These are phyloP conservation scores for Drosophila auraria DNA, from an alignment of 1,140 invertebrate species.

Conservation along the genomic window DNA sequence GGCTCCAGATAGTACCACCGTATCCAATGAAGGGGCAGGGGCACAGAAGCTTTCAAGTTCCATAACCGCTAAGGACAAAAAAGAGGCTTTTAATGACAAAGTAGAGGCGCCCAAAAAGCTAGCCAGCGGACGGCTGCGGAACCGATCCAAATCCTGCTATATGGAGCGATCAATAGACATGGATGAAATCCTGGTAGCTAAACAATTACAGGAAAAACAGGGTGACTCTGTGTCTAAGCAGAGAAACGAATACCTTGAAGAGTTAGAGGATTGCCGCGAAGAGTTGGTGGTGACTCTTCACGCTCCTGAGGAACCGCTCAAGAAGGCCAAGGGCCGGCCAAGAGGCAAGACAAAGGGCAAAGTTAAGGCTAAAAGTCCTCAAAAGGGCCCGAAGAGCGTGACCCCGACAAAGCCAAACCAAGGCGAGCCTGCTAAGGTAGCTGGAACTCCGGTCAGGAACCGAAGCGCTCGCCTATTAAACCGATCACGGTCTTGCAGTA, in stretches of 20 bases:
- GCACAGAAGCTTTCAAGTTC: neutral
- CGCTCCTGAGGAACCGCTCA: neutral
- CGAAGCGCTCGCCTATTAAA: conserved; percentile 4
- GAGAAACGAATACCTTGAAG: neutral
- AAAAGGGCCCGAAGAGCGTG: neutral
- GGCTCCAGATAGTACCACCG: neutral
- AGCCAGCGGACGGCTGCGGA: neutral
- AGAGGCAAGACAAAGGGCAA: neutral
- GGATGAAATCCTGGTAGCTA: neutral
- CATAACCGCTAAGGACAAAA: too few relatives aligned
- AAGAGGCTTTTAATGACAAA: neutral
- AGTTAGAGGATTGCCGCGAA: neutral
- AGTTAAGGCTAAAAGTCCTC: too few relatives aligned
- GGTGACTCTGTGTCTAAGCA: neutral
- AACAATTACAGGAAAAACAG: neutral
- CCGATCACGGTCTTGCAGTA: conserved; percentile 3
- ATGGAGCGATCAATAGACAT: conserved; percentile 4
- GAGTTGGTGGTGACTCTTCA: neutral
- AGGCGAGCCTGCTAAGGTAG: neutral
- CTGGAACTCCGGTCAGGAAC: neutral
- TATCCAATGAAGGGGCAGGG: too few relatives aligned
- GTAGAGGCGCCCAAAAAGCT: neutral
- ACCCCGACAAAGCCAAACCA: neutral
- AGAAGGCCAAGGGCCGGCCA: neutral
- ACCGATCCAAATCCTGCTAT: conserved; percentile 32